Conservation (phyloP, 2,113 vertebrate species). For the Lagopus muta region DNA sequence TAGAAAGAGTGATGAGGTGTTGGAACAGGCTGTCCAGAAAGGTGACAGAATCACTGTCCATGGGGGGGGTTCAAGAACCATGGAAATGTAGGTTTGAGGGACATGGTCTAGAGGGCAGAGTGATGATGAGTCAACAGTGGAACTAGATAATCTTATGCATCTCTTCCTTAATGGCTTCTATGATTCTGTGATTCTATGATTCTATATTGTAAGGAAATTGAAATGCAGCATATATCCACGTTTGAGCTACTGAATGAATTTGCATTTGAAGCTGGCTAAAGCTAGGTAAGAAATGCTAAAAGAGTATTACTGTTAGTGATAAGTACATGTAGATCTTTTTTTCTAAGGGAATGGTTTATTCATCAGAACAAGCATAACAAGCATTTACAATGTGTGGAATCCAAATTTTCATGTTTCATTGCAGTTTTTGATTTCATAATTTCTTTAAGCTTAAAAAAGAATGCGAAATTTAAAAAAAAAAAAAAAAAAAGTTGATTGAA, state of each 20-base stretch:
- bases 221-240: background rate
- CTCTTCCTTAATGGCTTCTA: no score
- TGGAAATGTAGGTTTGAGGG: no score
- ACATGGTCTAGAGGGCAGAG: no score
- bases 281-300: background rate
- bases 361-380: background rate
- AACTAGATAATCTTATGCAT: no score
- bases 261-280: background rate
- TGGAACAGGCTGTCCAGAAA: no score
- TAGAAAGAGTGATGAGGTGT: no score
- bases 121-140: no score
- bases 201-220: background rate
- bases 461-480: background rate
- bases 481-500: background rate
- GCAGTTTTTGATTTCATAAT: background rate
- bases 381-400: background rate
- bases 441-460: background rate
- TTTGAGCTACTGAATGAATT: background rate
- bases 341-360: background rate
- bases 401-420: background rate
- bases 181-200: no score
- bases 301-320: background rate
- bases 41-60: no score
- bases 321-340: background rate
- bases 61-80: no score